Evolutionary conservation across 2,888 invertebrate species (phyloP), one percentile per base, ranked within the genome.

Genomic region (Punctoribates punctum): DNA sequence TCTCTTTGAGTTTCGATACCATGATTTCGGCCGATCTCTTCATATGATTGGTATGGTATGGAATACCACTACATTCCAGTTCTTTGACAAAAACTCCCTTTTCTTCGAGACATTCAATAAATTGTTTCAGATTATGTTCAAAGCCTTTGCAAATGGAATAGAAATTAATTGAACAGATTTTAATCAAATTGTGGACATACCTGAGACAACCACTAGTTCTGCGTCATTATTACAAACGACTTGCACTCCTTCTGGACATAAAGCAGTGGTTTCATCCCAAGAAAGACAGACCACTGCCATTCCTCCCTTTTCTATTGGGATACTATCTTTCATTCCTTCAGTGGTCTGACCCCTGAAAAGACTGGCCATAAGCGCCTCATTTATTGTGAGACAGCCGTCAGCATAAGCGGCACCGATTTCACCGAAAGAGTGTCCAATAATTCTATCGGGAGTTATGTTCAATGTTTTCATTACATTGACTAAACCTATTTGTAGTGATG

Each of bases 201-300:
- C 98, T 6, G 97, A 97, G 79, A 98, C 86, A 15, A 97, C 96
- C 15, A 97, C 95, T 81, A 92, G 95, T 84, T 98, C 96, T 78
- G 86, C 87, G 77, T 95, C 90, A 85, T 99, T 99, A 86, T 98
- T 95, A 84, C 98, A 99, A 73, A 96, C 96, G 13, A 94, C 90
- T 81, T 88, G 88, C 23, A 96, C 87, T 81, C 90, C 93, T 46
- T 89, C 83, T 23, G 95, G 94, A 81, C 92, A 90, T 74, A 89
- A 88, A 80, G 85, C 85, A 81, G 87, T 87, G 74, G 90, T 88
- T 81, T 93, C 90, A 81, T 91, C 91, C 94, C 94, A 95, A 77
- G 90, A 89, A 25, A 96, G 85, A 46, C 94, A 95, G 78, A 96
- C 88, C 62, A 96, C 95, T 54, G 96, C 96, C 96, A 96, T 96